phyloP scores from a whole-genome alignment of 1,140 invertebrate genomes.

The Philopotamus ludificatus region DNA sequence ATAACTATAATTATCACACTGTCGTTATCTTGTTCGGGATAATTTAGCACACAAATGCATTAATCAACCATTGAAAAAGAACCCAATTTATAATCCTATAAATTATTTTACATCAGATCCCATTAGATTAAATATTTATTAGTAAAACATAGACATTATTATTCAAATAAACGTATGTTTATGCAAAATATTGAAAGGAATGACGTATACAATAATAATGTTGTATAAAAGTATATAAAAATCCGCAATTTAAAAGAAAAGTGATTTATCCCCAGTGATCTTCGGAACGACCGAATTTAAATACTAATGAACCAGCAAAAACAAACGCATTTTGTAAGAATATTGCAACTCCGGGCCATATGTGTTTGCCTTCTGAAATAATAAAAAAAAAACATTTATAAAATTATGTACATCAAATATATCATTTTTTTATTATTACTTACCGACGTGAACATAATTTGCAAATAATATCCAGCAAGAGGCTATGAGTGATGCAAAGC shows the following conservation, averaged over 20 bases:
- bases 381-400: constrained; percentile 10
- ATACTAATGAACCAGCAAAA: constrained; percentile 85
- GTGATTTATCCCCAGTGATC: constrained; percentile 72
- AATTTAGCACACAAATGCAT: too few species aligned
- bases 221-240: too few species aligned
- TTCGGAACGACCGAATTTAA: constrained; percentile 93
- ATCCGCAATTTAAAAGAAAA: constrained; percentile 3
- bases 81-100: too few species aligned
- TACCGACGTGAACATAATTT: constrained; percentile 62
- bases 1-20: too few species aligned
- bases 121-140: too few species aligned
- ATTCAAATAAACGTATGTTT: too few species aligned
- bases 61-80: too few species aligned
- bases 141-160: too few species aligned
- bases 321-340: constrained; percentile 96
- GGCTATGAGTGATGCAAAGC: constrained; percentile 93
- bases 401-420: constrained; percentile 20
- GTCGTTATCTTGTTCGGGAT: too few species aligned
- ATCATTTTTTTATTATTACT: constrained; percentile 40
- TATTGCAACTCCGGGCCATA: constrained; percentile 86
- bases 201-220: too few species aligned
- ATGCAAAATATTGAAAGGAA: too few species aligned
- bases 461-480: constrained; percentile 95
- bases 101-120: too few species aligned
- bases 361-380: constrained; percentile 41